phyloP scores from a whole-genome alignment of 1,140 invertebrate genomes.

The Leptinotarsa defecta region DNA sequence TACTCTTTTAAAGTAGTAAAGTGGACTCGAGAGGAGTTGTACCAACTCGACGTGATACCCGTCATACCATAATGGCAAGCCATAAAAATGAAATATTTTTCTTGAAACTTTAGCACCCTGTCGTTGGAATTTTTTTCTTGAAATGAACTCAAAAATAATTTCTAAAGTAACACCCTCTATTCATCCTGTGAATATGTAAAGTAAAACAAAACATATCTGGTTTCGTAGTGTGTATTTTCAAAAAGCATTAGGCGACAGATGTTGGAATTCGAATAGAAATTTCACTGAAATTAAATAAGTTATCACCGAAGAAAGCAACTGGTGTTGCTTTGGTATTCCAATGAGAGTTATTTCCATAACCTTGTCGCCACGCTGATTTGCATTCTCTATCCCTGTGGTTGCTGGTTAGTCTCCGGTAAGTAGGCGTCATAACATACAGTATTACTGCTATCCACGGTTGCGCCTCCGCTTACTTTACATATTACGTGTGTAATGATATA shows the following conservation, averaged over 20 bases:
- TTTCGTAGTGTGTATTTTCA: too few relatives aligned
- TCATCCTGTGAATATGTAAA: too few relatives aligned
- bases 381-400: conserved; percentile 23
- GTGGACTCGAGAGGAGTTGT: too few relatives aligned
- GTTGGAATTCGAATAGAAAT: neutral
- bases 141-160: too few relatives aligned
- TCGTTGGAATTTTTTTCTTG: too few relatives aligned
- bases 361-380: conserved; percentile 24
- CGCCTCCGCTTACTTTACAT: conserved; percentile 29
- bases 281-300: neutral
- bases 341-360: conserved; percentile 30
- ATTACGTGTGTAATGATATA: conserved; percentile 29
- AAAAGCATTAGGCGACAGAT: neutral
- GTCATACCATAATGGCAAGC: too few relatives aligned
- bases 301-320: neutral
- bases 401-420: conserved; percentile 17
- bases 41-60: too few relatives aligned
- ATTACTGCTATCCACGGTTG: conserved; percentile 24
- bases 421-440: conserved; percentile 29
- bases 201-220: too few relatives aligned
- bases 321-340: conserved; percentile 16
- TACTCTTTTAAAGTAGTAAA: too few relatives aligned
- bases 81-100: too few relatives aligned
- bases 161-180: too few relatives aligned
- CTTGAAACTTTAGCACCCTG: too few relatives aligned